These are phyloP conservation scores for Epizoanthus fatuus DNA, from an alignment of 92 coral and sea anemone species.

Conservation along the genomic window DNA sequence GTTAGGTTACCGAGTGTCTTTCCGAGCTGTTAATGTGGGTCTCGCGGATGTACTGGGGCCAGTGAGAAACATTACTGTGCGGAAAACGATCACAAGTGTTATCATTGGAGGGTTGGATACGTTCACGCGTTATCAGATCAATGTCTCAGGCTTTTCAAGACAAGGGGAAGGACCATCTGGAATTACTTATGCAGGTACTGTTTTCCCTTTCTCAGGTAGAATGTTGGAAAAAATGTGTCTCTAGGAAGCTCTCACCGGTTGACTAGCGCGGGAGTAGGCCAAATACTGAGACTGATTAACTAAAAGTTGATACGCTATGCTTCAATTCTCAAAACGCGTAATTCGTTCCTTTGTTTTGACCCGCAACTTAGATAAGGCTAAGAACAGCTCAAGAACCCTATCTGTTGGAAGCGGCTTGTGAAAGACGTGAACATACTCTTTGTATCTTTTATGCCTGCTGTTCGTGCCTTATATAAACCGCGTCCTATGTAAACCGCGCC, in stretches of 20 bases:
- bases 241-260: too few species aligned
- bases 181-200: conserved; percentile 54
- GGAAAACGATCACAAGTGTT: conserved; percentile 40
- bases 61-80: conserved; percentile 58
- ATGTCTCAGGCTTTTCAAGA: conserved; percentile 70
- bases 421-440: too few species aligned
- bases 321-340: too few species aligned
- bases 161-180: conserved; percentile 77
- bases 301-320: too few species aligned
- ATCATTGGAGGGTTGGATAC: conserved; percentile 53
- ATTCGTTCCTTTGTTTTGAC: too few species aligned
- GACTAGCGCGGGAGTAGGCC: too few species aligned
- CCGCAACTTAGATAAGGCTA: too few species aligned
- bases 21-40: conserved; percentile 71
- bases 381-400: too few species aligned
- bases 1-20: conserved; percentile 76
- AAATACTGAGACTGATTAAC: too few species aligned
- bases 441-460: too few species aligned
- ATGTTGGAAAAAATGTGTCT: background rate
- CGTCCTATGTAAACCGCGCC: conserved; percentile 24
- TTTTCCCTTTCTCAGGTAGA: background rate
- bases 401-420: too few species aligned
- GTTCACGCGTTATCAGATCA: conserved; percentile 69
- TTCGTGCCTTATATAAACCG: too few species aligned
- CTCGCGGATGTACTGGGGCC: conserved; percentile 49